Base-by-base conservation (phyloP, 53 echinoderm and acorn worm genomes). In the Paracentrotus lividus region DNA sequence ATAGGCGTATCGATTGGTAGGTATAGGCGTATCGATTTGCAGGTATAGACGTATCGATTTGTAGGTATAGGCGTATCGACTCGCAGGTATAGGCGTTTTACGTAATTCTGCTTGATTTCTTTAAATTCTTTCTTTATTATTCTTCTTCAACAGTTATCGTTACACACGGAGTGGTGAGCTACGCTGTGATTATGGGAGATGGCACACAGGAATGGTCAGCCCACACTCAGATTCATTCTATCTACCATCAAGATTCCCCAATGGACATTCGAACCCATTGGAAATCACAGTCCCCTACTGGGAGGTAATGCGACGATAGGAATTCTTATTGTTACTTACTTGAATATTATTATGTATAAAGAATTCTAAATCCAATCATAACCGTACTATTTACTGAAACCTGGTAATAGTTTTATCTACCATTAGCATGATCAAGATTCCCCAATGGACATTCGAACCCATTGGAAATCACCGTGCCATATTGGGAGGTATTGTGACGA, bases 241-340 rank as follows among this genome's bases (percentile, higher is more conserved):
- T 81, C 81, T 81, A 23, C 81, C 81, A 6, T n/a, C 81, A 47
- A 81, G 81, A 49, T 81, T 81, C 12, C 81, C 81, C 44, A 81
- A 47, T 14, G 81, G 81, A 9, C 81, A 81, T 81, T 6, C 81
- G 24, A 81, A 81, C 27, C 81, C 81, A 47, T 10, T 81, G 8
- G 8, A 81, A 34, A 49, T 81, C 49, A 8, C 5, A 13, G 47
- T 81, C 2, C 81, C 81, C 2, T 12, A 47, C 20, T 81, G 81
- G 81, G 47, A 81, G 81, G 81, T 81, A 81, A 76, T 1, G 31
- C 21, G 18, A 5, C 21, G 5, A 6, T 29, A 57, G 57, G 9
- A n/a, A n/a, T n/a, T n/a, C n/a, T n/a, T n/a, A n/a, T n/a, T n/a
- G n/a, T n/a, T n/a, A n/a, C n/a, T n/a, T n/a, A n/a, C n/a, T n/a